A percentile compares a stretch with the other conserved stretches of the same genome.
phyloP scores from a whole-genome alignment of 2,888 invertebrate species.

The Cryptops parisi region DNA sequence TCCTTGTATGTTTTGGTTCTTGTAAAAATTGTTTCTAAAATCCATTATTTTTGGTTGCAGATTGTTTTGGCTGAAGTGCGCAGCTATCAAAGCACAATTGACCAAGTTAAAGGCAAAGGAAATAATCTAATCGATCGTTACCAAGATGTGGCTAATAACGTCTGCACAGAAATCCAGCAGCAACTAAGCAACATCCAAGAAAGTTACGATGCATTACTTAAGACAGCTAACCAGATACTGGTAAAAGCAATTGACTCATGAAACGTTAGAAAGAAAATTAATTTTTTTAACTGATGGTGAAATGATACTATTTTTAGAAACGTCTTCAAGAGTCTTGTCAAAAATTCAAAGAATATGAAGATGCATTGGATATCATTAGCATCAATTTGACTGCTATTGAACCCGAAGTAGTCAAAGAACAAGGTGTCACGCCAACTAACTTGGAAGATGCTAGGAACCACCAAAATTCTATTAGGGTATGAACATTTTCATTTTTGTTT shows the following conservation, averaged over 20 bases:
- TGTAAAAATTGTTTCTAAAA: conserved; percentile 4
- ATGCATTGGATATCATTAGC: conserved; percentile 70
- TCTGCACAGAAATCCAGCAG: conserved; percentile 55
- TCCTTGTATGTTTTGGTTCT: conserved; percentile 5
- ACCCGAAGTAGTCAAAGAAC: conserved; percentile 50
- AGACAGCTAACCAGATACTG: conserved; percentile 81
- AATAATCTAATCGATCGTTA: conserved; percentile 70
- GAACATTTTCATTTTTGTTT: too few species aligned
- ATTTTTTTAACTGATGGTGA: background rate
- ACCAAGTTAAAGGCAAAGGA: conserved; percentile 69
- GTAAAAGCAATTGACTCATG: conserved; percentile 21
- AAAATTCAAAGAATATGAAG: conserved; percentile 88
- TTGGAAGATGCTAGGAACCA: conserved; percentile 41
- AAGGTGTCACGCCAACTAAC: conserved; percentile 58
- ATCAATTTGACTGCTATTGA: conserved; percentile 65
- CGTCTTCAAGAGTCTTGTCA: conserved; percentile 72
- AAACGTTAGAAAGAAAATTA: background rate
- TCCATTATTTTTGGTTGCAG: conserved; percentile 21
- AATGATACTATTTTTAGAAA: conserved; percentile 33
- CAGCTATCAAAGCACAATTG: conserved; percentile 63
- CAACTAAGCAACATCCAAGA: conserved; percentile 84
- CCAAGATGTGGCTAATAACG: conserved; percentile 25
- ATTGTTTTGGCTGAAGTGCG: conserved; percentile 45
- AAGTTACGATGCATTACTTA: conserved; percentile 75
- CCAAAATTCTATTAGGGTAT: conserved; percentile 60